Evolutionary conservation across 2,113 vertebrate genomes (phyloP).

Genomic region (Anoplopoma fimbria): DNA sequence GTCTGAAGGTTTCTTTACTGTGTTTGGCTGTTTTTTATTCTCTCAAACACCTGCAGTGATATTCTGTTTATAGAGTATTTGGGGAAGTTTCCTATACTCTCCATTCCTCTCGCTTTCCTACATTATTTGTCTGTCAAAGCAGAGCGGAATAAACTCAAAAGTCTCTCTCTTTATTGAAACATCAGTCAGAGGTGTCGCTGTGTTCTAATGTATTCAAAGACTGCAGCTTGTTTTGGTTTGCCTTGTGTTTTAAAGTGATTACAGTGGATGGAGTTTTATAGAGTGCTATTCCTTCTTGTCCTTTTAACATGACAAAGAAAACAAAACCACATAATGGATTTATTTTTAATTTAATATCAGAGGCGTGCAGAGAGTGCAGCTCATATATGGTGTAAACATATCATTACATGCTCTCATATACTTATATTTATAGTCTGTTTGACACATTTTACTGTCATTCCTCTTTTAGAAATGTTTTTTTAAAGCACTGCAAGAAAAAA

Average conservation of each 20-base stretch:
- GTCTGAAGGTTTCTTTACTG: not conserved
- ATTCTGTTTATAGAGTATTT: not conserved
- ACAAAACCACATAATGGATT: not conserved
- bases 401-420: not conserved
- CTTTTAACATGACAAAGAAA: not conserved
- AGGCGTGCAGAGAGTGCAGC: not conserved
- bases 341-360: not conserved
- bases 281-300: not conserved
- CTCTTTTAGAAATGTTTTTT: not conserved
- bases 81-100: not conserved
- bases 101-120: not conserved
- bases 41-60: not conserved
- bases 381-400: not conserved
- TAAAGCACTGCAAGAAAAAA: not conserved
- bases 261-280: not conserved
- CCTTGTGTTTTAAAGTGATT: not conserved
- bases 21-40: not conserved
- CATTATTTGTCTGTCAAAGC: not conserved
- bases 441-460: not conserved
- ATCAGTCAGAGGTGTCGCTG: slow-evolving; percentile 1
- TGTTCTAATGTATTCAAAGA: not conserved
- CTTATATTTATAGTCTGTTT: not conserved
- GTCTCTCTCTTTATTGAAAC: not conserved
- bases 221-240: not conserved
- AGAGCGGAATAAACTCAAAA: not conserved